Percentiles rank a stretch among this genome's conserved stretches.
These are phyloP conservation scores for Takifugu bimaculatus DNA, from an alignment of 2,113 vertebrate species.

Conservation along the genomic window DNA sequence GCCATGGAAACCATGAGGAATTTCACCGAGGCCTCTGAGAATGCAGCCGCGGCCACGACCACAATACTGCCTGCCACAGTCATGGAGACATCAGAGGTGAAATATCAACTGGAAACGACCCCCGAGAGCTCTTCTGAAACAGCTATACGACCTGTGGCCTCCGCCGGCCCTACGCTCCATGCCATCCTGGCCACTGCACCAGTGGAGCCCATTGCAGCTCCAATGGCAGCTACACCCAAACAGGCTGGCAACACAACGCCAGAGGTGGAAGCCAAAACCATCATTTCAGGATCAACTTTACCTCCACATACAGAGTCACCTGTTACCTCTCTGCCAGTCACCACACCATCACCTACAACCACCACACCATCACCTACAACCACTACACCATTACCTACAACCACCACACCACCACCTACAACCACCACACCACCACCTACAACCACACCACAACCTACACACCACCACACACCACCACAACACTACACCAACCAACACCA, in stretches of 20 bases:
- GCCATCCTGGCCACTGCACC: background rate
- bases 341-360: conserved; percentile 22
- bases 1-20: conserved; percentile 3
- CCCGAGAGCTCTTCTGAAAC: background rate
- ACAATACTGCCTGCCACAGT: background rate
- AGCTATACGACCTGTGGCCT: conserved; percentile 1
- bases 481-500: background rate
- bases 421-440: conserved; percentile 6
- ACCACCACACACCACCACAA: no score
- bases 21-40: conserved; percentile 2
- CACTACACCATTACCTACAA: conserved; percentile 1
- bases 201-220: conserved; percentile 7
- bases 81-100: background rate
- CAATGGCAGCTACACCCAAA: background rate
- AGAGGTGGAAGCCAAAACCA: conserved; percentile 3
- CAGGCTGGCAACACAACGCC: conserved; percentile 30
- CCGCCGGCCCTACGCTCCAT: no score
- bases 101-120: conserved; percentile 18
- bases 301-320: conserved; percentile 14
- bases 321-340: conserved; percentile 10
- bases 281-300: background rate
- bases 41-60: background rate
- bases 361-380: background rate
- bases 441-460: no score
- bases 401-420: conserved; percentile 2